Base-by-base conservation (phyloP, 2,113 vertebrate genomes). In the Ammodytes dubius region DNA sequence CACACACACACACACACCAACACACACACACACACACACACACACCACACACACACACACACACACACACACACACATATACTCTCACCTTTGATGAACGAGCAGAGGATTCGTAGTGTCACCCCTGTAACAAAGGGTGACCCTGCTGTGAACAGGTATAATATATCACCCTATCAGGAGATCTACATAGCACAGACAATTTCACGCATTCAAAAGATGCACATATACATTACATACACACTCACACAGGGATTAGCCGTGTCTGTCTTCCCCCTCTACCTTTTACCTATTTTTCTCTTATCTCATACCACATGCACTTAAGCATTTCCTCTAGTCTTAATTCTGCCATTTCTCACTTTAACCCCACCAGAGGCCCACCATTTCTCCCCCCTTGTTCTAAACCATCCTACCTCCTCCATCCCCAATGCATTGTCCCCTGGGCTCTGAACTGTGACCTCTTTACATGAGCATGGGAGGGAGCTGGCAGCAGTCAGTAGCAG, bases 141-240 rank as follows among this genome's bases (percentile, higher is more conserved):
- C 85, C 79, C 63, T 73, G 78, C 46, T 17, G 61, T 76, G 71
- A 78, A 71, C 74, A 76, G 83, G 74, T 79, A 84, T 74, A 83
- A 87, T 87, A 88, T 75, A 89, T 92, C 90, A 90, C 59, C 70
- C 68, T 77, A 85, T 90, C 84, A 68, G 42, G 59, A 70, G 45
- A 81, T 89, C 85, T 74, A 7, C 69, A 76, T 59, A 57, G 45
- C 72, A 35, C 57, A 56, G 42, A 69, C 17, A 11, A 0, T 74
- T 73, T 66, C 71, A 71, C 2, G 2, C 74, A 83, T 50, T 58
- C 49, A 63, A 43, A 82, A 60, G 78, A 27, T 27, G 27, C 58
- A 52, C 71, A 56, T 58, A 19, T 46, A 4, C 65, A n/a, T 40
- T 58, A 19, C 42, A 4, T 60, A n/a, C 35, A 17, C 40, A 59